Evolutionary conservation across 2,797 vertebrate genomes (phyloP), one percentile per base, ranked within the genome.

Genomic region (Meriones psammophilus): DNA sequence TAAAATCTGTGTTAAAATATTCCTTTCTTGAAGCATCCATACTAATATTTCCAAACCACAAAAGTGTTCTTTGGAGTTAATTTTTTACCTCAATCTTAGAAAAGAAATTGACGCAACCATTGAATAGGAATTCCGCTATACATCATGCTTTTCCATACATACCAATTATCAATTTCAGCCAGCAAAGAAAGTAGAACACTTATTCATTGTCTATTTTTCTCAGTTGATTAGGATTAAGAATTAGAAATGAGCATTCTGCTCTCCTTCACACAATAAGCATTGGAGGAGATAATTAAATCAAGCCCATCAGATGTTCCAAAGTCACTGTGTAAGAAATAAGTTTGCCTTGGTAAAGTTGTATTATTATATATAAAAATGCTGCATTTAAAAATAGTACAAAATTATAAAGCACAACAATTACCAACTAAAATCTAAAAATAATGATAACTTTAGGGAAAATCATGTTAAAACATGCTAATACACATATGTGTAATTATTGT

Each of bases 251-350:
- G 5, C 94, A 94, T 77, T 90, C 39, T 96, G 60, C 18, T 96
- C 30, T n/a, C 62, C 17, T 95, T 94, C 68, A 85, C 73, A 92
- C 56, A 77, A 88, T 73, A 77, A 58, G 24, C 66, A 90, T 58
- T 88, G 95, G 93, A 90, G 94, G 73, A 10, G 71, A 92, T 92
- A 94, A 95, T 90, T 93, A 93, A 60, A 93, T 94, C 69, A 71
- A 46, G 33, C 54, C 30, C 66, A n/a, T 94, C 73, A 80, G 62
- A 56, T 69, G 46, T 22, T 94, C 33, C 74, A 18, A 28, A 39
- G 8, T 9, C 68, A 74, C 60, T 56, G 33, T 24, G 18, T 26
- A 56, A 60, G 18, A 33, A 78, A 10, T 73, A 54, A 87, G 74
- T 64, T 24, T 78, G 15, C 3, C 4, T 20, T 36, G n/a, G 36